Evolutionary conservation across 2,113 vertebrate species (phyloP).

Genomic region (Cacatua alba): DNA sequence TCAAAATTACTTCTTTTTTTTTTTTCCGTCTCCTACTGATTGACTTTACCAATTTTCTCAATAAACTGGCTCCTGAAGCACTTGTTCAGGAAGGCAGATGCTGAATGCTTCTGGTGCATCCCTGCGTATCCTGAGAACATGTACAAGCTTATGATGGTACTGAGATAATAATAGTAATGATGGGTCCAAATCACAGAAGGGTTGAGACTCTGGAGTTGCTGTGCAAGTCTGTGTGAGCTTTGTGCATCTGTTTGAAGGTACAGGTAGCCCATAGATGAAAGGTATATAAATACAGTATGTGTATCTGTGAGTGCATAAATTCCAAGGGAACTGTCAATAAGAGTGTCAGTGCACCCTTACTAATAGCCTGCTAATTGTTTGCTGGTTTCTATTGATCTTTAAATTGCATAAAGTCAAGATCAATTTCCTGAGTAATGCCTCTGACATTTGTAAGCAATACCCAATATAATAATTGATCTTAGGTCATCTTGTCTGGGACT

Average conservation of each 20-base stretch:
- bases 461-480: slow-evolving; percentile 6
- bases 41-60: neutral
- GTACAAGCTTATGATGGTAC: neutral
- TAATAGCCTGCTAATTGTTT: slow-evolving; percentile 45
- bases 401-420: slow-evolving; percentile 41
- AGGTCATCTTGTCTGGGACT: neutral
- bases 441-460: slow-evolving; percentile 34
- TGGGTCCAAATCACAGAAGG: neutral
- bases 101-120: neutral
- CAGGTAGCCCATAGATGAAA: neutral
- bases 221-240: neutral
- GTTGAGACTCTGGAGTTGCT: neutral
- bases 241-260: neutral
- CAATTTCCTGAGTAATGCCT: slow-evolving; percentile 21
- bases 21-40: neutral
- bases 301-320: neutral
- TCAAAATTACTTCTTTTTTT: neutral
- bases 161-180: neutral
- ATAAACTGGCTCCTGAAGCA: neutral
- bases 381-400: slow-evolving; percentile 48
- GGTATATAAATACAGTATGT: neutral
- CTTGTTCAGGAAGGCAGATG: neutral
- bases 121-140: neutral
- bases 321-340: neutral
- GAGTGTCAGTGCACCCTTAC: neutral